These are phyloP conservation scores for Nomada goodeniana DNA, from an alignment of 2,888 invertebrate genomes.

Conservation along the genomic window DNA sequence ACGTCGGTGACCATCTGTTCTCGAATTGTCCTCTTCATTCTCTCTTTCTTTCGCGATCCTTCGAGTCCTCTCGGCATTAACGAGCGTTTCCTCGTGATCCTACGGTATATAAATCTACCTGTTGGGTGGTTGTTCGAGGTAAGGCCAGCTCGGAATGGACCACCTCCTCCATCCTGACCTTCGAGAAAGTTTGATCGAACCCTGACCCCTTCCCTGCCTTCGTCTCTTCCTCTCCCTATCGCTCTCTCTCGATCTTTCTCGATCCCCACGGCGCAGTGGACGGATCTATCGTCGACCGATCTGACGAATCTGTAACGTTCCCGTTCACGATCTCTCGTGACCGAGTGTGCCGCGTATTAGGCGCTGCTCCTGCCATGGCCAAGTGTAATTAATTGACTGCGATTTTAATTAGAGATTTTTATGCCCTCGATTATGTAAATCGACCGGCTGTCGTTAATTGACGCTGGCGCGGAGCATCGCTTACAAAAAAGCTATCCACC, in stretches of 20 bases:
- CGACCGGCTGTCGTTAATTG: conserved; percentile 40
- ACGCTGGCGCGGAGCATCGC: conserved; percentile 5
- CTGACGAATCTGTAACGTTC: conserved; percentile 64
- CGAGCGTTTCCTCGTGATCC: conserved; percentile 49
- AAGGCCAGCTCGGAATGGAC: conserved; percentile 37
- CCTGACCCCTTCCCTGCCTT: conserved; percentile 59
- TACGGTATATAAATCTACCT: conserved; percentile 53
- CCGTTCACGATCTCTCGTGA: conserved; percentile 59
- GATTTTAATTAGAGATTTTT: conserved; percentile 60
- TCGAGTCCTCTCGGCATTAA: conserved; percentile 40
- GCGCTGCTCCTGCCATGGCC: neutral
- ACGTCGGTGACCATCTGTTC: conserved; percentile 14
- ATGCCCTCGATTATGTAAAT: conserved; percentile 55
- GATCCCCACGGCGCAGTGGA: conserved; percentile 5
- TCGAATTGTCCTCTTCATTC: conserved; percentile 19
- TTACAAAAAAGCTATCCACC: conserved; percentile 7
- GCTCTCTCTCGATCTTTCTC: neutral
- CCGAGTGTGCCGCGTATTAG: conserved; percentile 29
- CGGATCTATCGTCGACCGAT: conserved; percentile 58
- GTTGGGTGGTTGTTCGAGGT: conserved; percentile 46
- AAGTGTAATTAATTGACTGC: conserved; percentile 49
- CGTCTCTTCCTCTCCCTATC: no score
- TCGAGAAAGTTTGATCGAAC: conserved; percentile 75
- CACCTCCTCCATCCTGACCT: conserved; percentile 48
- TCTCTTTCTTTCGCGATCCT: conserved; percentile 24